These are phyloP conservation scores for Arvicola amphibius DNA, from an alignment of 2,797 vertebrate species.

Conservation along the genomic window DNA sequence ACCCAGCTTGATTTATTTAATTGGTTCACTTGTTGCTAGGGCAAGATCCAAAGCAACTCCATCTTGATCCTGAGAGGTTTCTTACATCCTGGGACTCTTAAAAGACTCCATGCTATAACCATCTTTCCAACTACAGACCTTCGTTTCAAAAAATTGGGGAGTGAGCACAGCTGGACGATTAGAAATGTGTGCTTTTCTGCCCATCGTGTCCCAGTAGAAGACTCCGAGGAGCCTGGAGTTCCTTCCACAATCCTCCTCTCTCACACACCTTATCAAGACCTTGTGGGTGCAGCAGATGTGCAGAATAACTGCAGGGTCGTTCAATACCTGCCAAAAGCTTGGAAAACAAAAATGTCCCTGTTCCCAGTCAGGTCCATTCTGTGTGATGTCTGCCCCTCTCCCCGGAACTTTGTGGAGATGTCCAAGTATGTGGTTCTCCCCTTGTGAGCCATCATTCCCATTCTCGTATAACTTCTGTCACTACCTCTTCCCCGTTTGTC, in stretches of 20 bases:
- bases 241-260: neutral
- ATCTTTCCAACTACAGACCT: neutral
- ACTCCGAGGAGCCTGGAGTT: neutral
- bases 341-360: neutral
- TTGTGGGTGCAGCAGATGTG: neutral
- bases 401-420: neutral
- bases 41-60: neutral
- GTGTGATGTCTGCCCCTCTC: neutral
- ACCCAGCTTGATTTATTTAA: neutral
- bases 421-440: neutral
- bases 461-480: neutral
- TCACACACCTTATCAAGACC: neutral
- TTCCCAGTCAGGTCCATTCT: neutral
- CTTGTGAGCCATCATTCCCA: neutral
- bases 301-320: neutral
- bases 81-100: neutral
- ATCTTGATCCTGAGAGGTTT: neutral
- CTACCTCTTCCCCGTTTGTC: neutral
- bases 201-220: neutral
- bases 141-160: neutral
- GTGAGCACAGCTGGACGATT: accelerated
- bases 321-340: neutral
- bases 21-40: neutral
- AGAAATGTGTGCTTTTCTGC: neutral
- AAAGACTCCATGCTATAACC: neutral